Evolutionary conservation across 2,888 invertebrate genomes (phyloP).

Genomic region (Seira musarum): DNA sequence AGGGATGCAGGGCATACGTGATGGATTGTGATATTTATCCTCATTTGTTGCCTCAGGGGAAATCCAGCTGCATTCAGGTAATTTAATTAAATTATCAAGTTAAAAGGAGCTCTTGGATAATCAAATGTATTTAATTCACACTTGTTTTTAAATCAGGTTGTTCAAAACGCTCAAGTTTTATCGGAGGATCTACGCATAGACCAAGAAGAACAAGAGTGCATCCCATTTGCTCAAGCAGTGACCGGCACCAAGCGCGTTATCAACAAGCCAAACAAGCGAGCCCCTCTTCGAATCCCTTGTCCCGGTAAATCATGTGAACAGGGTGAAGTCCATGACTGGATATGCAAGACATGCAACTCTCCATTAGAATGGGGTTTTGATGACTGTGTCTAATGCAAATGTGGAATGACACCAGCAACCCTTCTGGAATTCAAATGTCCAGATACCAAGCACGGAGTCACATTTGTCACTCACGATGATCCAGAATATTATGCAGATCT

Average conservation of each 20-base stretch:
- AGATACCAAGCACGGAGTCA: constrained; percentile 31
- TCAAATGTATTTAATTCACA: not conserved
- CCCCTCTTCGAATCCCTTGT: constrained; percentile 16
- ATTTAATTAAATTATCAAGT: not conserved
- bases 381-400: constrained; percentile 38
- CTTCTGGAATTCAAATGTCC: constrained; percentile 36
- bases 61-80: constrained; percentile 23
- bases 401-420: constrained; percentile 21
- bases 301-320: constrained; percentile 34
- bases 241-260: not conserved
- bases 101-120: not conserved
- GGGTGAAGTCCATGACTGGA: constrained; percentile 11
- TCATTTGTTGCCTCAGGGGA: not conserved
- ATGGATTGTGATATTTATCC: constrained; percentile 55
- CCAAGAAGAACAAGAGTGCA: not conserved
- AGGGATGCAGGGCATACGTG: not conserved
- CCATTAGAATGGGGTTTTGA: constrained; percentile 41
- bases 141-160: too few species aligned
- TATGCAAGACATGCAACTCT: constrained; percentile 20
- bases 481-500: not conserved
- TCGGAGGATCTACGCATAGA: constrained; percentile 20
- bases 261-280: constrained; percentile 28
- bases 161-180: constrained; percentile 14
- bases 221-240: constrained; percentile 7
- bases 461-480: constrained; percentile 1